Base-by-base conservation (phyloP, 92 coral and sea anemone species). In the Ricordea florida region DNA sequence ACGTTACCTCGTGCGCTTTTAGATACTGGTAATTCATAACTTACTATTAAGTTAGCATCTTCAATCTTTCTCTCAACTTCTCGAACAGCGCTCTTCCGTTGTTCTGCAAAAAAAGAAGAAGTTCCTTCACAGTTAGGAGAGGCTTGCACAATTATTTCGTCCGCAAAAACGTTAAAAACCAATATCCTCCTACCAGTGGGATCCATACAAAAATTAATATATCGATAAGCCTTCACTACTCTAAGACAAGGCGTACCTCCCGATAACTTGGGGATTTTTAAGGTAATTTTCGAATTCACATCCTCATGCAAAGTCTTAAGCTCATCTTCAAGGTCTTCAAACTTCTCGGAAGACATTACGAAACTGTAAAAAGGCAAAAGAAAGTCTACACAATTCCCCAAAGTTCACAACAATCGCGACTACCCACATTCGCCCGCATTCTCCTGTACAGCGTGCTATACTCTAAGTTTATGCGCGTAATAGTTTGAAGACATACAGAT, bases 31-130 rank as follows among this genome's bases (percentile, higher is more conserved):
- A 37, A 18, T 25, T 35, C 16, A 14, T 17, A 18, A 80, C 92
- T 88, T 81, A 96, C 99, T 33, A 96, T 80, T 41, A 92, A 56
- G 50, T 85, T 82, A 42, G 93, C 97, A 80, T 96, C 97, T 86
- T 96, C 99, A 38, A 96, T 96, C 78, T 92, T 89, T 87, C 87
- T 92, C 61, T 96, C 93, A 6, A 96, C 96, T 62, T 96, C 99
- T 38, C 99, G 86, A 21, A 96, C 61, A 15, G 97, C 78, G 22
- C 89, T 82, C 58, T 96, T 96, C 52, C 89, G 82, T 78, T 82
- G 85, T 68, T 96, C 99, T 96, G 81, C 22, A 76, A 65, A 8
- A 25, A 32, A 7, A 68, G 28, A 5, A 51, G n/a, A n/a, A n/a
- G n/a, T n/a, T n/a, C n/a, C n/a, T n/a, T n/a, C n/a, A n/a, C n/a